Evolutionary conservation across 1,140 invertebrate genomes (phyloP).

Genomic region (Leptopilina boulardi): DNA sequence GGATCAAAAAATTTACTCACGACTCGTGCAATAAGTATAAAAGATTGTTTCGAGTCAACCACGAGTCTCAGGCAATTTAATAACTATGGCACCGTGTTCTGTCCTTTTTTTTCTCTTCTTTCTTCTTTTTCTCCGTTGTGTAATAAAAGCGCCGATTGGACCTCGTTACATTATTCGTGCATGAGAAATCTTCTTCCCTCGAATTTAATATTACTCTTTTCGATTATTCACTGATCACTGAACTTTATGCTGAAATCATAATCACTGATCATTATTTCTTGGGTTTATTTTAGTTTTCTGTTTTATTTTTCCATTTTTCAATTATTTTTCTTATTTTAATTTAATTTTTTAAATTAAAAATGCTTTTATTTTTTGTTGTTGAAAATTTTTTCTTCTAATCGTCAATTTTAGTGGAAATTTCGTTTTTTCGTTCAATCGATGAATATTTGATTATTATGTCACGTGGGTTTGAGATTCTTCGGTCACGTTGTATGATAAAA

Average conservation of each 20-base stretch:
- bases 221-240: constrained; percentile 2
- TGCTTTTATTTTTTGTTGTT: too few species aligned
- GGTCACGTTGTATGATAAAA: background rate
- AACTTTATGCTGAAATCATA: too few species aligned
- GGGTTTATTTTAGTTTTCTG: too few species aligned
- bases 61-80: background rate
- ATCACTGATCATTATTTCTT: too few species aligned
- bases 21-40: background rate
- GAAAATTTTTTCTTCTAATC: too few species aligned
- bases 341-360: too few species aligned
- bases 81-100: constrained; percentile 23
- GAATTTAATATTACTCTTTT: background rate
- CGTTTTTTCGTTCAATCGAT: too few species aligned
- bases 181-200: constrained; percentile 13
- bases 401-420: too few species aligned
- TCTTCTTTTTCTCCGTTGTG: background rate
- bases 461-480: background rate
- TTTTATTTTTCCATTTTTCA: too few species aligned
- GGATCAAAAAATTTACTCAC: constrained; percentile 38
- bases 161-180: constrained; percentile 35
- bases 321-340: too few species aligned
- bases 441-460: background rate
- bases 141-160: background rate
- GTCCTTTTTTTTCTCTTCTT: too few species aligned
- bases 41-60: background rate